Percentiles rank a stretch among this genome's conserved stretches.
Evolutionary conservation across 2,113 vertebrate species (phyloP).

Genomic region (Upupa epops): DNA sequence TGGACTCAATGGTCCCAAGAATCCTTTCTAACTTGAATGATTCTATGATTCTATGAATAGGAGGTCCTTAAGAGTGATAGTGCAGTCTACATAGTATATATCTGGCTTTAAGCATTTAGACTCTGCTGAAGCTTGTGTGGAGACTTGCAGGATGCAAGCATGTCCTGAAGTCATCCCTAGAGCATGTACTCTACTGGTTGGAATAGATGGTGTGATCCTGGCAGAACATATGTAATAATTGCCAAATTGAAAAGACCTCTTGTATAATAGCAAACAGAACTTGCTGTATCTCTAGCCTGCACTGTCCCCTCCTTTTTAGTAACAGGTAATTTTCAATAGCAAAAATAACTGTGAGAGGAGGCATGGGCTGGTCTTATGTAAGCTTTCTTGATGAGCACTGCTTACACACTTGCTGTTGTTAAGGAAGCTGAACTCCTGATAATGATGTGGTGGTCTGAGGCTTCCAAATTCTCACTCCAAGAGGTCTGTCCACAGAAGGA

Average conservation of each 20-base stretch:
- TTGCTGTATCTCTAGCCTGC: neutral
- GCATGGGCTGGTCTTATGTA: neutral
- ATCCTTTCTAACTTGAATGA: too few relatives aligned
- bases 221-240: neutral
- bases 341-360: neutral
- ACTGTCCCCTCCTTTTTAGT: neutral
- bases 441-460: fast-evolving
- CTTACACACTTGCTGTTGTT: neutral
- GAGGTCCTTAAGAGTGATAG: neutral
- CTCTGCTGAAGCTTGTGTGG: neutral
- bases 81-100: fast-evolving
- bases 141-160: neutral
- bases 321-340: neutral
- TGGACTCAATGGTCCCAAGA: too few relatives aligned
- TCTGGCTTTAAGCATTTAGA: neutral
- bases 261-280: neutral
- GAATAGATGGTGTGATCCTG: neutral
- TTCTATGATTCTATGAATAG: too few relatives aligned
- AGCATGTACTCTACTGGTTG: neutral
- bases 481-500: neutral
- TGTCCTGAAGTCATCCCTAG: neutral
- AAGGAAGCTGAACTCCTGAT: neutral
- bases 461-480: fast-evolving
- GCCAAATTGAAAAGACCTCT: neutral
- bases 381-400: neutral